Percentiles rank a stretch among this genome's conserved stretches.
Conservation (phyloP, 2,797 vertebrate genomes). For the Neomorphus geoffroyi region DNA sequence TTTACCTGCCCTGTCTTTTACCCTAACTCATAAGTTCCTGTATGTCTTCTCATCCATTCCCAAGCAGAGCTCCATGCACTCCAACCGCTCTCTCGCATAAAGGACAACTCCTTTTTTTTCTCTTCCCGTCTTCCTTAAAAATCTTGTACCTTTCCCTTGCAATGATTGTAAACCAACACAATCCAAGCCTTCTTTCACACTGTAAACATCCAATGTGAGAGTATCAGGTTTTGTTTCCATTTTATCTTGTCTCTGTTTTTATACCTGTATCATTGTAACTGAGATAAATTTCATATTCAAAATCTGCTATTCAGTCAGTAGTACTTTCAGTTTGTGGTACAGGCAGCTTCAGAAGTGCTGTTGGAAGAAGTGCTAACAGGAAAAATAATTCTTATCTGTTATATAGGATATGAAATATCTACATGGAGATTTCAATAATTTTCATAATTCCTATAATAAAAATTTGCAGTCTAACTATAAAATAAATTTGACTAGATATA, state of each 20-base stretch:
- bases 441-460: neutral
- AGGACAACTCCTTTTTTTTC: neutral
- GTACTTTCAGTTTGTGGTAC: neutral
- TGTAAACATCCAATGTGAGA: neutral
- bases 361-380: neutral
- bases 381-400: neutral
- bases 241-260: neutral
- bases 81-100: neutral
- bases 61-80: neutral
- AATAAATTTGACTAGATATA: neutral
- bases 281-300: neutral
- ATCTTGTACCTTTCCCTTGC: neutral
- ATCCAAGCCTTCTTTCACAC: neutral
- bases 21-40: neutral
- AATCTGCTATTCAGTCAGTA: neutral
- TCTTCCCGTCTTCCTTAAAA: neutral
- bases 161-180: neutral
- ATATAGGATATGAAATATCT: neutral
- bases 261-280: neutral
- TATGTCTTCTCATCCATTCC: neutral
- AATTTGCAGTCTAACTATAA: neutral
- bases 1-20: neutral
- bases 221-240: neutral
- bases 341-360: neutral
- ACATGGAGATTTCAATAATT: neutral